Evolutionary conservation across 2,113 vertebrate genomes (phyloP), one percentile per base, ranked within the genome.

Genomic region (Oceanodroma tethys): DNA sequence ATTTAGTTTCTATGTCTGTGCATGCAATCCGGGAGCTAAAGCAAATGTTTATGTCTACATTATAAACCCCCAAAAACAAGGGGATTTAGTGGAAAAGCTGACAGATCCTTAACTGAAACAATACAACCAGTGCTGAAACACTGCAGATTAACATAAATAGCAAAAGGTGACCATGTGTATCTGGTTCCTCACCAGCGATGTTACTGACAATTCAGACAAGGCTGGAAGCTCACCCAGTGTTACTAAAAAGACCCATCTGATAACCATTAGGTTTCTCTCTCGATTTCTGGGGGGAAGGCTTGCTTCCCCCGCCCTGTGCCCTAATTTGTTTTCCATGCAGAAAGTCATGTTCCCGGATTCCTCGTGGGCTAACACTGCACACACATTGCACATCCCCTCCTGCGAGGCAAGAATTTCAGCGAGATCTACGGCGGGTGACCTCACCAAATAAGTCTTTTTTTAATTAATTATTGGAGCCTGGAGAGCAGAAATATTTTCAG

Each of bases 41-140:
- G 83, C 93, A 98, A 98, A 98, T 95, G 95, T 95, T 97, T 97
- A 95, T 81, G 78, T 89, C 92, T 94, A 85, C 34, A 42, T 91
- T 89, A 89, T 95, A 97, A 97, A 96, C 80, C 91, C 95, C 87
- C 96, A 93, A 96, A 97, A 98, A 97, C 91, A 88, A 59, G 87
- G 52, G 91, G 95, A 96, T 97, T 98, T 97, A 92, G 89, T 50
- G 63, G 72, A 81, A 95, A 95, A 98, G 85, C 88, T 70, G 92
- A 75, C 70, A 91, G 82, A 93, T 95, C 88, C 90, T 92, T 90
- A 90, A 95, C 86, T 65, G 95, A 91, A 93, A 93, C 85, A 96
- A 91, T 75, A 84, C 55, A 70, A 92, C 75, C 76, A 36, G 80
- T 6, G 71, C 80, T 84, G 75, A 48, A 59, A 70, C 1, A 1